phyloP scores from a whole-genome alignment of 2,113 vertebrate species.

The Scopus umbretta region DNA sequence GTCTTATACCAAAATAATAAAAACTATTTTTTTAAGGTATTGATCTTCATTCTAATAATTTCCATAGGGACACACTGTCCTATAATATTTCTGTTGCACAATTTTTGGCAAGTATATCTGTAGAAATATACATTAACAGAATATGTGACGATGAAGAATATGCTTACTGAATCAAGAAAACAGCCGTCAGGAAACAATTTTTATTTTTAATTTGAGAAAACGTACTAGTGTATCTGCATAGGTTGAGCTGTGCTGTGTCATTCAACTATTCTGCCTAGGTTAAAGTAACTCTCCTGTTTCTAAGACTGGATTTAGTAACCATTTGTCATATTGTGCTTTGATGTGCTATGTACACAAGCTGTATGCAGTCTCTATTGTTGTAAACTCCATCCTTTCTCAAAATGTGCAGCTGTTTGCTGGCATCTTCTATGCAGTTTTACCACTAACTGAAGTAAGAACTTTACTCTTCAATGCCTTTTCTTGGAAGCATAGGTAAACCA shows the following conservation, averaged over 20 bases:
- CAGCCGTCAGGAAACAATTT: background rate
- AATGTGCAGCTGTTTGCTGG: background rate
- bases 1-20: background rate
- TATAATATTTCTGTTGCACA: background rate
- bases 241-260: background rate
- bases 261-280: background rate
- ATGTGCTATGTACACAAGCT: background rate
- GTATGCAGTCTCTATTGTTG: background rate
- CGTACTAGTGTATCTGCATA: background rate
- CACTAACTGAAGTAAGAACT: background rate
- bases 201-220: background rate
- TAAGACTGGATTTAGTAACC: background rate
- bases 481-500: background rate
- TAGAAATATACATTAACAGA: background rate
- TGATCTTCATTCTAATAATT: background rate
- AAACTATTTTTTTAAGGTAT: background rate
- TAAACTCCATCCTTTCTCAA: background rate
- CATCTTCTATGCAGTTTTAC: background rate
- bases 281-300: background rate
- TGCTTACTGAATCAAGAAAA: background rate
- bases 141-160: background rate
- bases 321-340: rapidly evolving
- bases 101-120: background rate
- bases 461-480: background rate
- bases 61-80: background rate